Evolutionary conservation across 2,113 vertebrate species (phyloP).

Genomic region (Bufo gargarizans): DNA sequence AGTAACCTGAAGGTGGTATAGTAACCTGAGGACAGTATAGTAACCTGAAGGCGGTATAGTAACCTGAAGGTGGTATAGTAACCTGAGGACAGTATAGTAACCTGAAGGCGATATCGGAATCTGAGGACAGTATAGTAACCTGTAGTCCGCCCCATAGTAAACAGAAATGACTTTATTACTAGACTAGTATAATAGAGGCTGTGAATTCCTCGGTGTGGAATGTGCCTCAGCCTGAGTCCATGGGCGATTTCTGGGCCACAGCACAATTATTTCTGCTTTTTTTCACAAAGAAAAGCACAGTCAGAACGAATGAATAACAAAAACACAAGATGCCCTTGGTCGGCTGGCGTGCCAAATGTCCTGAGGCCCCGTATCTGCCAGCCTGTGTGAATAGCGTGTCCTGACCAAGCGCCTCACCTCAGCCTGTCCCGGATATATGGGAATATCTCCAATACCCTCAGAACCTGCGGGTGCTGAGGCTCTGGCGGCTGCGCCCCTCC

Average conservation of each 20-base stretch:
- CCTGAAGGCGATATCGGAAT: no score
- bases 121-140: background rate
- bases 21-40: no score
- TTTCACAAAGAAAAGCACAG: slow-evolving; percentile 67
- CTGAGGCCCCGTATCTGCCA: slow-evolving; percentile 21
- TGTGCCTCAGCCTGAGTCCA: background rate
- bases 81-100: no score
- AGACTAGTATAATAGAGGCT: background rate
- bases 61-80: no score
- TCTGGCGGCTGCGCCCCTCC: background rate
- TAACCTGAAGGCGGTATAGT: no score
- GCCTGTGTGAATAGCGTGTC: background rate
- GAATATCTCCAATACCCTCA: background rate
- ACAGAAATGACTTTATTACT: background rate
- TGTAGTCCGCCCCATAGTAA: background rate
- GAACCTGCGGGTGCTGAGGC: background rate
- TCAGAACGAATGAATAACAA: slow-evolving; percentile 69
- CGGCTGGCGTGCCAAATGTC: slow-evolving; percentile 66
- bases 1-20: no score
- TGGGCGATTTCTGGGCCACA: slow-evolving; percentile 64
- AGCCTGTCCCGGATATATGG: background rate
- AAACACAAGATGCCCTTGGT: slow-evolving; percentile 66
- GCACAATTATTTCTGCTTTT: slow-evolving; percentile 63
- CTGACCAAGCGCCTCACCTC: slow-evolving; percentile 25
- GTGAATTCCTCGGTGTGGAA: background rate